Conservation (phyloP, 2,797 vertebrate species). For the Tragopan temminckii region DNA sequence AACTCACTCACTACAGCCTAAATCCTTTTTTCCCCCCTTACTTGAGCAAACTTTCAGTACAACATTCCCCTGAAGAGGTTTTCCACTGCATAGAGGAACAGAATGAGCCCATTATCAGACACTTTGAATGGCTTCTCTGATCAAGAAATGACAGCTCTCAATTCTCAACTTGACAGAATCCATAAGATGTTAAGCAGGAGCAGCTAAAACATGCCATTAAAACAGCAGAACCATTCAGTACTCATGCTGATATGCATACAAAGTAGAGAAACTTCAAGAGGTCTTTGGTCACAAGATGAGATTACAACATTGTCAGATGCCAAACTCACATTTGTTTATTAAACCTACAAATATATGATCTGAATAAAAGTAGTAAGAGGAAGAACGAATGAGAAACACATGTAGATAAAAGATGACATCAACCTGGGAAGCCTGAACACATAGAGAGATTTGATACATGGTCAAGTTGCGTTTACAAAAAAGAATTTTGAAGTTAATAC, state of each 20-base stretch:
- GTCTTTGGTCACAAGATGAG: neutral
- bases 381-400: neutral
- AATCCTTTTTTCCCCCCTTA: neutral
- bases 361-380: neutral
- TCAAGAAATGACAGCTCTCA: neutral
- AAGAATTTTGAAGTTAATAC: neutral
- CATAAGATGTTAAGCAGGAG: neutral
- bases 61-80: neutral
- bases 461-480: neutral
- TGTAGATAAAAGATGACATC: neutral
- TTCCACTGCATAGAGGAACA: neutral
- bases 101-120: neutral
- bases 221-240: neutral
- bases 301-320: neutral
- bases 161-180: neutral
- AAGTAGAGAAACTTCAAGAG: neutral
- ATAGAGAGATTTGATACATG: neutral
- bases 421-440: neutral
- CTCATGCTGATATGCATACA: neutral
- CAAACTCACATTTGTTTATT: neutral
- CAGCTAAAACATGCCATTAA: neutral
- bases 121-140: neutral
- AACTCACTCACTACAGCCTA: neutral
- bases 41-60: neutral
- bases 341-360: neutral